These are phyloP conservation scores for Gymnocypris eckloni DNA, from an alignment of 2,797 vertebrate species.

Conservation along the genomic window DNA sequence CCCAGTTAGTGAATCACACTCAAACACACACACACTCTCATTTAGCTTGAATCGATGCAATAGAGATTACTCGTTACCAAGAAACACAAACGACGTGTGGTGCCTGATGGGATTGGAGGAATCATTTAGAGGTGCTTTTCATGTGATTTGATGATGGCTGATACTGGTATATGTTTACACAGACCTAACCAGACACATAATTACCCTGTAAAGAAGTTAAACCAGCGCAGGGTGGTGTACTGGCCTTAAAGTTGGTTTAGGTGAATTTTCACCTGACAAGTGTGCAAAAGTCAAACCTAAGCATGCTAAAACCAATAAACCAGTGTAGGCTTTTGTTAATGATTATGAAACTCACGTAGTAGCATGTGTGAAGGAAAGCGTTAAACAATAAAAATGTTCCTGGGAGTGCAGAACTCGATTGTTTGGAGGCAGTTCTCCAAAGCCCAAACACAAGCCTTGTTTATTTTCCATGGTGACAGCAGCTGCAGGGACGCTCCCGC, in stretches of 20 bases:
- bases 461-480: constrained; percentile 75
- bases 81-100: neutral
- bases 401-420: neutral
- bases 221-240: neutral
- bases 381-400: constrained; percentile 2
- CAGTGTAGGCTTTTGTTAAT: neutral
- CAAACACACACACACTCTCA: constrained; percentile 55
- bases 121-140: neutral
- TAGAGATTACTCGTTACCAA: neutral
- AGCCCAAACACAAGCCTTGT: constrained; percentile 77
- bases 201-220: neutral
- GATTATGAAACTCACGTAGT: neutral
- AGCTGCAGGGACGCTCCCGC: constrained; percentile 67
- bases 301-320: neutral
- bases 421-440: constrained; percentile 31
- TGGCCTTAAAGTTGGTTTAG: neutral
- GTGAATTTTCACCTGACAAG: neutral
- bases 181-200: neutral
- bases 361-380: neutral
- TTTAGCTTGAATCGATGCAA: neutral
- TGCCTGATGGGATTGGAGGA: neutral
- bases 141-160: neutral
- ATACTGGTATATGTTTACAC: neutral
- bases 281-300: neutral
- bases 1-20: constrained; percentile 15